Evolutionary conservation across 2,888 invertebrate species (phyloP), one percentile per base, ranked within the genome.

Genomic region (Lasioglossum oenotherae): DNA sequence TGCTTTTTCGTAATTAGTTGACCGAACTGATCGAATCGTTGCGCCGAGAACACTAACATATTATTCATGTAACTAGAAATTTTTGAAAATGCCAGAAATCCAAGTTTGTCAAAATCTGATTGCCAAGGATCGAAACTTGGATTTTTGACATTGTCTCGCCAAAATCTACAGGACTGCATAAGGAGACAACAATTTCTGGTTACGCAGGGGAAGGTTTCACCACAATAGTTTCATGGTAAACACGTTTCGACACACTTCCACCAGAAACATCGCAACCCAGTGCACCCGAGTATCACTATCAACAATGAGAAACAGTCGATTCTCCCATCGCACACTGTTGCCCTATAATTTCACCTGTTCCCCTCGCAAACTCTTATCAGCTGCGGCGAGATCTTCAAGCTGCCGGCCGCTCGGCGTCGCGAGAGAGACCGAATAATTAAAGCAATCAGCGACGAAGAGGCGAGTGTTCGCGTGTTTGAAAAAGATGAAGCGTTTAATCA

Each of bases 381-480:
- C 12, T 4, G n/a, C n/a, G n/a, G n/a, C n/a, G 10, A 12, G n/a
- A n/a, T 57, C 57, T n/a, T 57, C 4, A 57, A 57, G 57, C 57
- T n/a, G 57, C 57, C 57, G 57, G 12, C n/a, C 57, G 4, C 57
- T 57, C 4, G 57, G 57, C 57, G 12, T 4, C n/a, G 53, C n/a
- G n/a, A 46, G 49, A 49, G 10, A 49, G 10, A 1, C 64, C 27
- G 16, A 64, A 64, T 64, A 64, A 64, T 64, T 64, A 31, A 64
- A 64, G 64, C 64, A 31, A 31, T 64, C 64, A 27, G 6, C 64
- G 31, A 5, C 12, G 5, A 16, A 23, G 23, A 35, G 57, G 57
- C 57, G 35, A 23, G 6, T 6, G 64, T 80, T 80, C 75, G 16
- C 80, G 75, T 76, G 75, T 19, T 67, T 27, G 5, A 38, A 35